Conservation (phyloP, 2,888 invertebrate species). For the Alsophila aescularia region DNA sequence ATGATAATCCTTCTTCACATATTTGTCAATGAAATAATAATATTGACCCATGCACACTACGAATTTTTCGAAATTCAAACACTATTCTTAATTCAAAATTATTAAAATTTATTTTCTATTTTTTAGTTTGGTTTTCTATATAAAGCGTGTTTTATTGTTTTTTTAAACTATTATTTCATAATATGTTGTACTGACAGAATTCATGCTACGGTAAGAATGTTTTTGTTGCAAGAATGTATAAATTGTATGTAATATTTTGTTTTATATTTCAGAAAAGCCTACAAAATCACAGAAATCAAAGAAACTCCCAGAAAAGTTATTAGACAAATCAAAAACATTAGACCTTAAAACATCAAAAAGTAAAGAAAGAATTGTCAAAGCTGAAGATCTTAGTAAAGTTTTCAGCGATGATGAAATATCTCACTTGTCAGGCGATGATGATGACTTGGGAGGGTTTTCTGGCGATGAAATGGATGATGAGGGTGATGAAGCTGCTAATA, state of each 20-base stretch:
- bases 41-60: too few species aligned
- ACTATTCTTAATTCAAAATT: too few species aligned
- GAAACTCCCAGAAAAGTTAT: slow-evolving; percentile 32
- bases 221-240: too few species aligned
- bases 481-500: slow-evolving; percentile 39
- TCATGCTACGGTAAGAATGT: too few species aligned
- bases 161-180: neutral
- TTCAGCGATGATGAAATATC: slow-evolving; percentile 81
- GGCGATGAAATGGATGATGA: slow-evolving; percentile 43
- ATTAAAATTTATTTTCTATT: neutral
- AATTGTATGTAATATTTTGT: neutral
- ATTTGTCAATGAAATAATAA: too few species aligned
- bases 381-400: slow-evolving; percentile 63
- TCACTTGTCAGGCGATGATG: slow-evolving; percentile 65
- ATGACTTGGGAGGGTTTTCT: slow-evolving; percentile 39
- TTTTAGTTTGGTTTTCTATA: too few species aligned
- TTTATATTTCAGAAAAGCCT: slow-evolving; percentile 51
- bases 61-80: too few species aligned
- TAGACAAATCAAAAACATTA: slow-evolving; percentile 31
- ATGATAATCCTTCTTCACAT: too few species aligned
- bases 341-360: slow-evolving; percentile 29
- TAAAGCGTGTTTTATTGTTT: too few species aligned
- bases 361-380: slow-evolving; percentile 56
- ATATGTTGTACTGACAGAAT: neutral
- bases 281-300: slow-evolving; percentile 44